A percentile compares a stretch with the other conserved stretches of the same genome.
phyloP scores from a whole-genome alignment of 2,113 vertebrate species.

The Myrmecobius fasciatus region DNA sequence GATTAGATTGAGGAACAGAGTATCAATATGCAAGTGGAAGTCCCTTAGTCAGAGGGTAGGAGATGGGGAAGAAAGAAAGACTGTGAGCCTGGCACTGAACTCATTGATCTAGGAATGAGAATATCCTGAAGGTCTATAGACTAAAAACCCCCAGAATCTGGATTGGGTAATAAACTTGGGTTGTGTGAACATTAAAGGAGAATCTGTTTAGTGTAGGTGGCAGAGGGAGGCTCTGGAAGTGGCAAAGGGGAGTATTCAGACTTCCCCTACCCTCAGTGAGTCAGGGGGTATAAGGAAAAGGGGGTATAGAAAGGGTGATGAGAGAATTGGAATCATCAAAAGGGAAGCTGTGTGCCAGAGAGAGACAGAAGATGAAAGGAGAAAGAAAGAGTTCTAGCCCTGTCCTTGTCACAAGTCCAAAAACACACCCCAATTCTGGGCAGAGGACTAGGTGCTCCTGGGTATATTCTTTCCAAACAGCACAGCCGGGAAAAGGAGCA shows the following conservation, averaged over 20 bases:
- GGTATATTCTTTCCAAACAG: slow-evolving; percentile 31
- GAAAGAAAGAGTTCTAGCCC: not conserved
- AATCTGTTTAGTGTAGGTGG: not conserved
- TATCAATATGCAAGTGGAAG: not conserved
- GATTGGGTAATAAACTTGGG: not conserved
- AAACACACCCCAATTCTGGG: not conserved
- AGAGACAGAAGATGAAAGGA: not conserved
- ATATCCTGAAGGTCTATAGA: not conserved
- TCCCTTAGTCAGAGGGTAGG: too few relatives aligned
- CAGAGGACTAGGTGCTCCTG: slow-evolving; percentile 2
- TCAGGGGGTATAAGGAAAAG: not conserved
- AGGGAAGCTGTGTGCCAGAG: not conserved
- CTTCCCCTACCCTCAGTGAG: not conserved
- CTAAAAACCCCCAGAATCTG: not conserved
- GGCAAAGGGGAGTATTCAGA: not conserved
- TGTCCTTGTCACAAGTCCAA: not conserved
- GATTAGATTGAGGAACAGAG: not conserved
- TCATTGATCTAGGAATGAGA: not conserved
- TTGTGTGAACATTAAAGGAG: not conserved
- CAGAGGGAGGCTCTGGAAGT: not conserved
- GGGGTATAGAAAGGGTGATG: not conserved
- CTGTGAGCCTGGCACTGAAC: not conserved
- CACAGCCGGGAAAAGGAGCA: slow-evolving; percentile 1
- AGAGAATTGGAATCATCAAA: not conserved
- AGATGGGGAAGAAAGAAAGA: too few relatives aligned